phyloP scores from a whole-genome alignment of 2,888 invertebrate species.

The Galerucella pusilla region DNA sequence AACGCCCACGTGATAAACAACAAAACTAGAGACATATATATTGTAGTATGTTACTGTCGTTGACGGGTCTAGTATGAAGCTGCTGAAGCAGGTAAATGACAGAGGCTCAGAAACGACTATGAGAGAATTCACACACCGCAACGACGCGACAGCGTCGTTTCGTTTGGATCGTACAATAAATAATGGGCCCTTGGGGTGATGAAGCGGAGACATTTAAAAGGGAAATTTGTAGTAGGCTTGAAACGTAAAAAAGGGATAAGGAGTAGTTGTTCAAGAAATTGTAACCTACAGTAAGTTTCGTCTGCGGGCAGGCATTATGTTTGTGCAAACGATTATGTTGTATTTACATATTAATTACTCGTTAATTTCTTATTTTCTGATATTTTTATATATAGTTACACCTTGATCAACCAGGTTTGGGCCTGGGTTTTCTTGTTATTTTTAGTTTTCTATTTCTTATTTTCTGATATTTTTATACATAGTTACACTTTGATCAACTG shows the following conservation, averaged over 20 bases:
- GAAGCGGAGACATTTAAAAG: conserved; percentile 17
- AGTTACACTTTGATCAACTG: too few relatives aligned
- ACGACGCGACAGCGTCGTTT: conserved; percentile 9
- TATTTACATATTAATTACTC: too few relatives aligned
- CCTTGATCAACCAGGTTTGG: too few relatives aligned
- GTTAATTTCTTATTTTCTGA: too few relatives aligned
- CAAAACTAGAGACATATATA: not conserved
- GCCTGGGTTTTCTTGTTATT: too few relatives aligned
- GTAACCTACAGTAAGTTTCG: not conserved
- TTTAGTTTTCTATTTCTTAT: too few relatives aligned
- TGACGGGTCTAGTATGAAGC: conserved; percentile 11
- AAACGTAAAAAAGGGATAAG: conserved; percentile 13
- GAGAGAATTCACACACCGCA: conserved; percentile 13
- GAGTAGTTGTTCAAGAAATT: conserved; percentile 12
- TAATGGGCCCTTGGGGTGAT: conserved; percentile 19
- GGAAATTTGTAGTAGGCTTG: conserved; percentile 17
- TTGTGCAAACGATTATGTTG: too few relatives aligned
- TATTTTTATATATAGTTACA: too few relatives aligned
- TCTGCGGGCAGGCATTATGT: not conserved
- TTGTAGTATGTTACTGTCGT: not conserved
- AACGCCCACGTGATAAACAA: not conserved
- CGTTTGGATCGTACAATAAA: conserved; percentile 10
- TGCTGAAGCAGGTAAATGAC: conserved; percentile 13
- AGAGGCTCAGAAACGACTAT: conserved; percentile 12
- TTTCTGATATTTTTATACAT: too few relatives aligned